Evolutionary conservation across 1,140 invertebrate genomes (phyloP), one percentile per base, ranked within the genome.

Genomic region (Macrobrachium nipponense): DNA sequence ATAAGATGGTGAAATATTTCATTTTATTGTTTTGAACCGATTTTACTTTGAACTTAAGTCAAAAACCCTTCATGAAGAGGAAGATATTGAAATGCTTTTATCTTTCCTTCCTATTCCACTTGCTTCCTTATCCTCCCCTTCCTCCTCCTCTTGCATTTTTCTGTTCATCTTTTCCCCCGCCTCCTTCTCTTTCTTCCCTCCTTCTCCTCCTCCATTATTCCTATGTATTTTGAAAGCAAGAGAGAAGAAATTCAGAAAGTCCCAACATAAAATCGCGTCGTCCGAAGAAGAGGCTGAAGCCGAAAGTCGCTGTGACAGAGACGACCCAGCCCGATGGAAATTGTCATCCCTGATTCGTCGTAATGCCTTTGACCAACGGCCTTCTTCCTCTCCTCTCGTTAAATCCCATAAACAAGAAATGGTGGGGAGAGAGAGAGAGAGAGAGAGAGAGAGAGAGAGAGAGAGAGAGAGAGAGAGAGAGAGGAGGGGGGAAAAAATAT

Each of bases 321-420:
- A 62, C 60, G 64, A 64, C 79, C 79, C 18, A 17, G 79, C 79
- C 79, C 27, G 79, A 84, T 84, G 82, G 82, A 84, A 70, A 64
- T 77, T 84, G 82, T 84, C 82, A 84, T 78, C 23, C 73, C 44
- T 84, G 73, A 51, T 77, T 78, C 73, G 23, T 77, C 61, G 73
- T 66, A 61, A 77, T 58, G 73, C 61, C 82, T 84, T 84, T 84
- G 82, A 84, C 82, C 82, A 78, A 27, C 72, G 70, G 60, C 73
- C 73, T 12, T 68, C 81, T 10, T 66, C 73, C 70, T 43, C 70
- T 62, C 72, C 81, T 58, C 73, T 84, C 82, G 73, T 68, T 73
- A 73, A 73, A 82, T 82, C 80, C 80, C 44, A 82, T 82, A 82
- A 82, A 75, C 68, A 82, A 82, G 70, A 75, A 82, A 75, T 78